Base-by-base conservation (phyloP, 1,140 invertebrate species). In the Drosophila pectinifera region DNA sequence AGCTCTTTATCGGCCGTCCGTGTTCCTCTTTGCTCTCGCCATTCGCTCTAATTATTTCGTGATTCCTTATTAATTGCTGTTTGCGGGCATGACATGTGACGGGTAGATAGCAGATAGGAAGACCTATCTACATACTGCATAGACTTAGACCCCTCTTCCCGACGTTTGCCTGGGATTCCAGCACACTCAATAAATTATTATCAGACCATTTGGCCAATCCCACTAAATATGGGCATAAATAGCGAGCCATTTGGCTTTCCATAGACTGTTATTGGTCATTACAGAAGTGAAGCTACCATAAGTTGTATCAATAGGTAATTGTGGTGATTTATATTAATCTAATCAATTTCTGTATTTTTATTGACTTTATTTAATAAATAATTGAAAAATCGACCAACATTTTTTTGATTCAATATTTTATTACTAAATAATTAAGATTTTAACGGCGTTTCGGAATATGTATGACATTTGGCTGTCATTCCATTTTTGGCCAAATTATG, bases 11-110 rank as follows among this genome's bases (percentile, higher is more conserved):
- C 55, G 34, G 11, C 4, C 20, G 11, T n/a, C 11, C 45, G 7
- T 43, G 59, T 42, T 49, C 41, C 61, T 64, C 58, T 59, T 61
- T 79, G 51, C 28, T 43, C 51, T 73, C 38, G 61, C 67, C 61
- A 62, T 67, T 70, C 43, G 68, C 48, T 73, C 76, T 70, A 88
- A 89, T 88, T 89, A 73, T 89, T 83, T 36, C 49, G 61, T 89
- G 84, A 77, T 89, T 79, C 75, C 78, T 80, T 74, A 69, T 80
- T 88, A 80, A 89, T 88, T 89, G 67, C 39, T 73, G 75, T 73
- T 73, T 64, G 54, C 61, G 41, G 26, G 43, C 57, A 46, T 31
- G 61, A 64, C 82, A 86, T 86, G 82, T 86, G 82, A 86, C 53
- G 69, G 67, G 64, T 45, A 45, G 56, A 28, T 18, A 67, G 64